Conservation (phyloP, 1,140 invertebrate species). For the Hycleus phaleratus region DNA sequence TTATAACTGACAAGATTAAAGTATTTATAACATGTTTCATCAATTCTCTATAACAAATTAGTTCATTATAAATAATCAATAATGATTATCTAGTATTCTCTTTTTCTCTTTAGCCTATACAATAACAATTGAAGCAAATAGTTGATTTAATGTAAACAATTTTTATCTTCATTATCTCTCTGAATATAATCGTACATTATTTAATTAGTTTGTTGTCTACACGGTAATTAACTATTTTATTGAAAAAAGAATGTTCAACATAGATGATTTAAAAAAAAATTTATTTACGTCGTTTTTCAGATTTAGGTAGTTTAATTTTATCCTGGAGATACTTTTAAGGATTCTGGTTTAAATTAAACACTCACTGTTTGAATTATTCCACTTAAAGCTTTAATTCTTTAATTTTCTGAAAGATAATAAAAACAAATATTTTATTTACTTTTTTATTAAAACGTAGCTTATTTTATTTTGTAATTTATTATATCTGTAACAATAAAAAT, state of each 20-base stretch:
- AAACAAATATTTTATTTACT: background rate
- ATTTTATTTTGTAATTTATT: no score
- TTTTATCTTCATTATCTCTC: no score
- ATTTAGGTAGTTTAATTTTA: background rate
- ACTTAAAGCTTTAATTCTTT: background rate
- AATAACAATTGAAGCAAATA: no score
- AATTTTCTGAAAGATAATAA: background rate
- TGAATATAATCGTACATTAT: no score
- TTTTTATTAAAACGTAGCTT: constrained; percentile 2
- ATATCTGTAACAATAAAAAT: background rate
- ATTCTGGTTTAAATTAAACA: background rate
- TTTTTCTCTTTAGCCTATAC: no score
- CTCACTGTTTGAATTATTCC: background rate
- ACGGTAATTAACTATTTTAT: background rate
- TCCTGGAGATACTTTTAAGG: background rate
- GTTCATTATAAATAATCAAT: no score
- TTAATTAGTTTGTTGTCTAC: no score
- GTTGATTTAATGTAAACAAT: no score
- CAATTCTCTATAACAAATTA: constrained; percentile 14
- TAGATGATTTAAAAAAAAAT: no score
- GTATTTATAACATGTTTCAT: constrained; percentile 18
- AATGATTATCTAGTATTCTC: no score
- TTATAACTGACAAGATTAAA: constrained; percentile 16
- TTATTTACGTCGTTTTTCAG: no score
- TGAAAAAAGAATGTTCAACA: no score